phyloP scores from a whole-genome alignment of 2,797 vertebrate species.

The Avahi laniger region DNA sequence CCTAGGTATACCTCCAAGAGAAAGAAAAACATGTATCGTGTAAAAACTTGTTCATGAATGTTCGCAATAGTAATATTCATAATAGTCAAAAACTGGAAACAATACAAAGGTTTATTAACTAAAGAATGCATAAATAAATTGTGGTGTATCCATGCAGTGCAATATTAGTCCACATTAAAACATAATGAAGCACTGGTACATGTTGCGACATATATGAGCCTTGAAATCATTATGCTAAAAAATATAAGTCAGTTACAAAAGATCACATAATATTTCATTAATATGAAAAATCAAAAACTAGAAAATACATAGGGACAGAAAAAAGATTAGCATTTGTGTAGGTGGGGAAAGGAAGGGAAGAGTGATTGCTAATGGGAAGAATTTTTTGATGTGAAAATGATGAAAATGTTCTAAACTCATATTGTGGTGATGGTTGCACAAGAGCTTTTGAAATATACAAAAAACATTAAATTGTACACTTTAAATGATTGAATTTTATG shows the following conservation, averaged over 20 bases:
- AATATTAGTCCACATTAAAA: neutral
- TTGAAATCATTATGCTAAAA: neutral
- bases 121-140: neutral
- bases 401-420: neutral
- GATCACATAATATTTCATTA: neutral
- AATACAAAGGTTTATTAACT: neutral
- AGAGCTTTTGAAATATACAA: neutral
- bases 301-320: neutral
- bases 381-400: fast-evolving
- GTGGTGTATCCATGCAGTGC: neutral
- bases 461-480: neutral
- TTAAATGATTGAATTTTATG: neutral
- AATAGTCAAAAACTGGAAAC: neutral
- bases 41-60: neutral
- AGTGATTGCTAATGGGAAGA: neutral
- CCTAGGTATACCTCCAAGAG: neutral
- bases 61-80: neutral
- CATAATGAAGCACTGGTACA: neutral
- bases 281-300: neutral
- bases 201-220: neutral
- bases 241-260: neutral
- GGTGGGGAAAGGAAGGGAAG: neutral
- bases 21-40: neutral
- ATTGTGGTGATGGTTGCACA: neutral
- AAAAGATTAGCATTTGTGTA: neutral